Conservation (phyloP, 2,113 vertebrate genomes). For the Podarcis muralis region DNA sequence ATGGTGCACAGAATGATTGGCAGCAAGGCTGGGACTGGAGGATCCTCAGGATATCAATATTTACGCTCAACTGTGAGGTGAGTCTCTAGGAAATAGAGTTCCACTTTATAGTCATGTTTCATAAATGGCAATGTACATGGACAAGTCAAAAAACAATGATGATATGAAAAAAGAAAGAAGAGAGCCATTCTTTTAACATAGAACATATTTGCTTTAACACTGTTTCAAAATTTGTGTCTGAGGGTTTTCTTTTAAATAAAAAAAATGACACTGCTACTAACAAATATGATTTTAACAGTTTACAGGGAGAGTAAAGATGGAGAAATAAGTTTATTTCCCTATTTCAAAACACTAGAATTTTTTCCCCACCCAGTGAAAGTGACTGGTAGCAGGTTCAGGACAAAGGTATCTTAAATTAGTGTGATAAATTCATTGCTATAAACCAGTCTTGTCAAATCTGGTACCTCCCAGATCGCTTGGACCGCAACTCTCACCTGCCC, state of each 20-base stretch:
- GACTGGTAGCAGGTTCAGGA: too few relatives aligned
- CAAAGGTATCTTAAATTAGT: background rate
- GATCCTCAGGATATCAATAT: constrained; percentile 96
- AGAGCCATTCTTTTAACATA: too few relatives aligned
- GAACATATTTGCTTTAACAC: background rate
- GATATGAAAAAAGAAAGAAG: background rate
- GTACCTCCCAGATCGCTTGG: too few relatives aligned
- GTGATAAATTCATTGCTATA: background rate
- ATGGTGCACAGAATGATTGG: constrained; percentile 98
- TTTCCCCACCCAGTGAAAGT: background rate
- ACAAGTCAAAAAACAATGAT: background rate
- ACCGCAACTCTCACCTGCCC: too few relatives aligned
- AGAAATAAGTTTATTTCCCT: background rate
- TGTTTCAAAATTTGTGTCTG: background rate
- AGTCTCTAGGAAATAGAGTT: fast-evolving
- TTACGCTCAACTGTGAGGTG: constrained; percentile 95
- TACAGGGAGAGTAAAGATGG: background rate
- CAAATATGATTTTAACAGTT: too few relatives aligned
- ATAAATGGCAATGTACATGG: background rate
- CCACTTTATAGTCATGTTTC: background rate
- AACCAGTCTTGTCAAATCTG: too few relatives aligned
- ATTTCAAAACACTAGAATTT: background rate
- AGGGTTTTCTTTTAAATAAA: background rate
- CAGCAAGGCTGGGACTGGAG: constrained; percentile 90
- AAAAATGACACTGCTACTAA: background rate